Conservation (phyloP, 2,113 vertebrate genomes). For the Nibea albiflora region DNA sequence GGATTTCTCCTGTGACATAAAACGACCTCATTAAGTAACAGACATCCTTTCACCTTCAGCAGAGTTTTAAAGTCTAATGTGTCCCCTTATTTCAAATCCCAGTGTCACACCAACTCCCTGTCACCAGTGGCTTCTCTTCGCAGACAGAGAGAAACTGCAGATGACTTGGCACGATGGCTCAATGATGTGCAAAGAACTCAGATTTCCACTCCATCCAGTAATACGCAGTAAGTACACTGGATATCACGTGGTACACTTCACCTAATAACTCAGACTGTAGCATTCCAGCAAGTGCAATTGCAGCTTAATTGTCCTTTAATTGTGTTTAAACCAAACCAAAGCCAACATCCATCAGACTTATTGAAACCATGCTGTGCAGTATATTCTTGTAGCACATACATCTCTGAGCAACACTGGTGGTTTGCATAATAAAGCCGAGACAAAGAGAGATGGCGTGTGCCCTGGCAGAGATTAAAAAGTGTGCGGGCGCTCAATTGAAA, state of each 20-base stretch:
- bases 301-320: slow-evolving; percentile 44
- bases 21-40: slow-evolving; percentile 61
- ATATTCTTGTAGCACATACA: not conserved
- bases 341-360: slow-evolving; percentile 26
- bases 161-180: slow-evolving; percentile 41
- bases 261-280: slow-evolving; percentile 32
- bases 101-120: slow-evolving; percentile 47
- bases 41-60: slow-evolving; percentile 58
- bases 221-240: slow-evolving; percentile 10
- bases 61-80: slow-evolving; percentile 53
- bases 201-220: slow-evolving; percentile 31
- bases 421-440: slow-evolving; percentile 29
- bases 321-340: slow-evolving; percentile 42
- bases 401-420: slow-evolving; percentile 5
- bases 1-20: slow-evolving; percentile 57
- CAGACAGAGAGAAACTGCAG: slow-evolving; percentile 36
- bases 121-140: slow-evolving; percentile 34
- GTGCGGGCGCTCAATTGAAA: slow-evolving; percentile 16
- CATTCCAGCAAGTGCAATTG: slow-evolving; percentile 34
- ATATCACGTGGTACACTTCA: slow-evolving; percentile 16
- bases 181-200: slow-evolving; percentile 35
- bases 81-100: slow-evolving; percentile 36
- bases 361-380: slow-evolving; percentile 13
- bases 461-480: not conserved
- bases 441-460: slow-evolving; percentile 23